Evolutionary conservation across 2,797 vertebrate species (phyloP).

Genomic region (Acanthopagrus latus): DNA sequence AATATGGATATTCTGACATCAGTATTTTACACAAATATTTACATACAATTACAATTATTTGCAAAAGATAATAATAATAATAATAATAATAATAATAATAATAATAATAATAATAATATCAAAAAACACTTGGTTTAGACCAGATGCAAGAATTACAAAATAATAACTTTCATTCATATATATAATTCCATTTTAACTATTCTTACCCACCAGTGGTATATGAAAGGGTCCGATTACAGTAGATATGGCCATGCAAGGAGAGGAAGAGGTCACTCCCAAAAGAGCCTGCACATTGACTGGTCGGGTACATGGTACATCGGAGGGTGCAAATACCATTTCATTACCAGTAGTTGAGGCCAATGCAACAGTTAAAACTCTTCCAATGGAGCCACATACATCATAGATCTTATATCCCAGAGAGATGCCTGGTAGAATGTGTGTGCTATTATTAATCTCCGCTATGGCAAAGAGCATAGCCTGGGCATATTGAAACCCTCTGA

Average conservation of each 20-base stretch:
- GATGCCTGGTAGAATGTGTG: neutral
- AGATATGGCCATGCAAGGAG: neutral
- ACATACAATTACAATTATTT: neutral
- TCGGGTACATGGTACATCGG: neutral
- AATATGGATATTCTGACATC: too few relatives aligned
- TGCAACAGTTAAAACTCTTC: neutral
- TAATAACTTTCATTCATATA: neutral
- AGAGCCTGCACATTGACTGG: neutral
- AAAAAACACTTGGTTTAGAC: too few relatives aligned
- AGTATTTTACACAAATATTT: neutral
- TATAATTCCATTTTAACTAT: neutral
- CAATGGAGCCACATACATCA: neutral
- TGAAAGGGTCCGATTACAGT: neutral
- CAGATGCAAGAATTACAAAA: neutral
- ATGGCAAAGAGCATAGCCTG: constrained; percentile 75
- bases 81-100: too few relatives aligned
- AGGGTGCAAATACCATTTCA: neutral
- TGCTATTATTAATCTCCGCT: constrained; percentile 33
- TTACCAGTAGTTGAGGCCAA: neutral
- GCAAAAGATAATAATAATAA: too few relatives aligned
- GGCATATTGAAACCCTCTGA: neutral
- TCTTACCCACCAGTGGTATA: neutral
- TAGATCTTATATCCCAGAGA: neutral
- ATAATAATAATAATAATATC: too few relatives aligned
- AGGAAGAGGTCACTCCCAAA: neutral